Evolutionary conservation across 1,140 invertebrate species (phyloP), one percentile per base, ranked within the genome.

Genomic region (Pachyrhynchus sulphureomaculatus): DNA sequence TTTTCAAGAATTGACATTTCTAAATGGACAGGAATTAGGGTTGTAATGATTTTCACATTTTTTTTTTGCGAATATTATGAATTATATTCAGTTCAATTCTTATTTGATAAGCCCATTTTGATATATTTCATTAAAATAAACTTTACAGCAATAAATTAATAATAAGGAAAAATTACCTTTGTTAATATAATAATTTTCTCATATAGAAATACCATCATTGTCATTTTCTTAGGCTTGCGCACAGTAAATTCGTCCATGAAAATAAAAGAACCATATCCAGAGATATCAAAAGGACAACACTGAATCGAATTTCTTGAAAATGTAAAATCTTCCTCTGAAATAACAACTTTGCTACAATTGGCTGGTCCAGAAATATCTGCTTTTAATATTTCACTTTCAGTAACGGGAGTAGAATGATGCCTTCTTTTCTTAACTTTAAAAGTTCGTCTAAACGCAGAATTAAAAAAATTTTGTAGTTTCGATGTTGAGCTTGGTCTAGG

Each of bases 141-240:
- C n/a, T n/a, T n/a, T n/a, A n/a, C n/a, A n/a, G n/a, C n/a, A n/a
- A n/a, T n/a, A n/a, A n/a, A n/a, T n/a, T n/a, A n/a, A n/a, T n/a
- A n/a, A n/a, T 45, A 18, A 36, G 4, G 37, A 36, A 26, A 37
- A 33, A 15, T 13, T 51, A 62, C 60, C 33, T 32, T 26, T 10
- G 60, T 62, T 24, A 62, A 49, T 32, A 62, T 55, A 2, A 62
- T 49, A 42, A 62, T 62, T 26, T 37, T 39, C 18, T 56, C 52
- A 39, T 21, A 62, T 17, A 62, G 34, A 34, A 55, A 62, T 18
- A 56, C 44, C 45, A 51, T 62, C 17, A 62, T 10, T 2, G 12
- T 17, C 32, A 26, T 52, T 34, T 62, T 55, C 17, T 55, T 39
- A 1, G 60, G 51, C 13, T 49, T 55, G 6, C 21, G 10, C 32